These are phyloP conservation scores for Lepidochitona cinerea DNA, from an alignment of 2,888 invertebrate genomes.

Conservation along the genomic window DNA sequence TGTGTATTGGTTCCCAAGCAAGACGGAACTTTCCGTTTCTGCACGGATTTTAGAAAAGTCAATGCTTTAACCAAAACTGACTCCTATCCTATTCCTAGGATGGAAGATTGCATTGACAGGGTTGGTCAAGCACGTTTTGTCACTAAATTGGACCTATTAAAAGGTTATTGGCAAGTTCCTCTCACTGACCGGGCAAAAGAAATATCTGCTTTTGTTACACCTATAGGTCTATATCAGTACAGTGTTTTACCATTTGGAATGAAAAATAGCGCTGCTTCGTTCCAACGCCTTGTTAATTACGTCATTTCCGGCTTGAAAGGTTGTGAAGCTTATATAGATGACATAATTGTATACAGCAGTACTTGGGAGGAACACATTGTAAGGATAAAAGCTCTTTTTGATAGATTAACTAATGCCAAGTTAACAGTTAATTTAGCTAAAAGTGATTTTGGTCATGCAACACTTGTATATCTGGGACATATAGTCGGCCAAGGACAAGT, in stretches of 20 bases:
- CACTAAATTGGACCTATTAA: not conserved
- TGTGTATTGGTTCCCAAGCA: slow-evolving; percentile 34
- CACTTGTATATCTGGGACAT: slow-evolving; percentile 34
- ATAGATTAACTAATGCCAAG: not conserved
- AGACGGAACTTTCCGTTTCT: slow-evolving; percentile 27
- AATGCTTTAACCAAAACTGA: not conserved
- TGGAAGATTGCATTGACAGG: not conserved
- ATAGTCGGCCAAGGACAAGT: slow-evolving; percentile 35
- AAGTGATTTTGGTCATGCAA: not conserved
- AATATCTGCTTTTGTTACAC: slow-evolving; percentile 31
- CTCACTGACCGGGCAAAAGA: slow-evolving; percentile 33
- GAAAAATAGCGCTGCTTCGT: slow-evolving; percentile 33
- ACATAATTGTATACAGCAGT: slow-evolving; percentile 15
- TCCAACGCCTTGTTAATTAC: slow-evolving; percentile 30
- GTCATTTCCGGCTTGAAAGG: not conserved
- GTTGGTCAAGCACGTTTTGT: not conserved
- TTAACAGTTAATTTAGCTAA: too few relatives aligned
- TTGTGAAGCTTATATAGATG: slow-evolving; percentile 32
- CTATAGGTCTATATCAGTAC: slow-evolving; percentile 22
- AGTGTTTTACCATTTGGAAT: slow-evolving; percentile 40
- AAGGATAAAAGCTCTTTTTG: slow-evolving; percentile 12
- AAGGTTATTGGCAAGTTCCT: slow-evolving; percentile 21
- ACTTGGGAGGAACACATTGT: slow-evolving; percentile 16
- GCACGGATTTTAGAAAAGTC: slow-evolving; percentile 28
- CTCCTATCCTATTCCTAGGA: not conserved